Evolutionary conservation across 2,888 invertebrate species (phyloP).

Genomic region (Latheticus oryzae): DNA sequence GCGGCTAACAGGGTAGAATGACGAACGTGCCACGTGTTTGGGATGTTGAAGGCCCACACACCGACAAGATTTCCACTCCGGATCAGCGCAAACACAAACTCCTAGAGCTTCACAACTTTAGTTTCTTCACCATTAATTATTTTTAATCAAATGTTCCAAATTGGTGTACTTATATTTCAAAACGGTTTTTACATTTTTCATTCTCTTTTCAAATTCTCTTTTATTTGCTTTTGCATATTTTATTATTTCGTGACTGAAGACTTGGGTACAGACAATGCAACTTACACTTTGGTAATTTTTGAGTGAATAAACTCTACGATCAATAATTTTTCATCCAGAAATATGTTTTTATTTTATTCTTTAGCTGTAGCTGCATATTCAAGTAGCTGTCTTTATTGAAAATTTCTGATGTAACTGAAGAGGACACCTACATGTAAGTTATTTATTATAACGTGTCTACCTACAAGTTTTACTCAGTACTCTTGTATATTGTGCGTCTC

Average conservation of each 20-base stretch:
- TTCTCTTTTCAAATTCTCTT: no score
- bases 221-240: no score
- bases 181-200: no score
- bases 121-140: constrained; percentile 20
- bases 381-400: constrained; percentile 10
- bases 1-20: constrained; percentile 45
- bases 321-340: no score
- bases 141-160: not conserved
- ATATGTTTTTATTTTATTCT: no score
- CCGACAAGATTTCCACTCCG: constrained; percentile 36
- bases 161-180: constrained; percentile 10
- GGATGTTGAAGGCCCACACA: constrained; percentile 42
- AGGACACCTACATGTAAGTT: constrained; percentile 48
- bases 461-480: constrained; percentile 54
- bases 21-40: constrained; percentile 49
- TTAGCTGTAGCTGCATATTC: no score
- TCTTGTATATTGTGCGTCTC: constrained; percentile 49
- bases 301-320: no score
- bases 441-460: constrained; percentile 53
- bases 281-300: no score
- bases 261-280: no score
- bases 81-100: constrained; percentile 35
- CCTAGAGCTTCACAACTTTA: constrained; percentile 4
- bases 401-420: constrained; percentile 11
- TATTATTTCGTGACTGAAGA: no score